phyloP scores from a whole-genome alignment of 1,140 invertebrate species.

The Nasonia vitripennis region DNA sequence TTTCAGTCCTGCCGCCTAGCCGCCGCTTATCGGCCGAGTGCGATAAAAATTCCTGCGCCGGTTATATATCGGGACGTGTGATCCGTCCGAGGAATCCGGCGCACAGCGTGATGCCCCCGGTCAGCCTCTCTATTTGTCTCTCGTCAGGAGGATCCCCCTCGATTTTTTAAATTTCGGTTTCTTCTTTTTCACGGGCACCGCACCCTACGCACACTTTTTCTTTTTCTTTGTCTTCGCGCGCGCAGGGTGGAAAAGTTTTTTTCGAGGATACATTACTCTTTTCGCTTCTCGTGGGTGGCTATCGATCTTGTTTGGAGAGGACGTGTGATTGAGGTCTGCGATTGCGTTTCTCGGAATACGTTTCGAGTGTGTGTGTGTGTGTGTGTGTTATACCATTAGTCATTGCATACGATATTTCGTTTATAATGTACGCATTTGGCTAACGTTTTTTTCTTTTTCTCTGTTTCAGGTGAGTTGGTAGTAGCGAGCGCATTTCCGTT shows the following conservation, averaged over 20 bases:
- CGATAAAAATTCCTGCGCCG: conserved; percentile 34
- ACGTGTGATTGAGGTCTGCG: background rate
- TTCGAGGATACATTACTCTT: background rate
- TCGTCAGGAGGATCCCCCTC: background rate
- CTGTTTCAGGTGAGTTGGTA: conserved; percentile 39
- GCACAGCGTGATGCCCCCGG: background rate
- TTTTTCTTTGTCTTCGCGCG: background rate
- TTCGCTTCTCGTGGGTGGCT: background rate
- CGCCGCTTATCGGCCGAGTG: background rate
- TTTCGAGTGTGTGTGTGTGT: background rate
- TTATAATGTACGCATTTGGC: background rate
- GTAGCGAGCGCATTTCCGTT: too few species aligned
- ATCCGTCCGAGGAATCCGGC: background rate
- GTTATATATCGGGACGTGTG: background rate
- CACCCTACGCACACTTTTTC: background rate
- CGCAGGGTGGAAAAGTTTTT: background rate
- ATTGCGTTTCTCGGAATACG: background rate
- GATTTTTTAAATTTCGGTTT: conserved; percentile 14
- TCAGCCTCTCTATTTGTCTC: conserved; percentile 33
- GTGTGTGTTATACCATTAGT: background rate
- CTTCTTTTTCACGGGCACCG: background rate
- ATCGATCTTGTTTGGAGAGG: conserved; percentile 2
- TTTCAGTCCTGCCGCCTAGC: background rate
- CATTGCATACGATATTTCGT: background rate
- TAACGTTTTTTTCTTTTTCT: conserved; percentile 8